Percentiles rank a stretch among this genome's conserved stretches.
Evolutionary conservation across 2,888 invertebrate species (phyloP).

Genomic region (Synanthedon formicaeformis): DNA sequence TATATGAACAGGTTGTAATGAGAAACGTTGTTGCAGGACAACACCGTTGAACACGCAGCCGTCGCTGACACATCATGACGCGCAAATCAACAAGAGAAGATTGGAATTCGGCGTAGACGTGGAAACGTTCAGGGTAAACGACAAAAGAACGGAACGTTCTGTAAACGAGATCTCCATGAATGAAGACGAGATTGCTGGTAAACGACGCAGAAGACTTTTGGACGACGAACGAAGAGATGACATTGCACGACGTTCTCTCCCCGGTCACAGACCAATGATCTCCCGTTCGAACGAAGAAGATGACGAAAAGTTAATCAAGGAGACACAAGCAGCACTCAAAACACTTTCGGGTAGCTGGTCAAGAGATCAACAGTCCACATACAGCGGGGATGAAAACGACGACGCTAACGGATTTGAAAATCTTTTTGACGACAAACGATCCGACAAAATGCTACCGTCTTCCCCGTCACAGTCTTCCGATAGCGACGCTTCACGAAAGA

Average conservation of each 20-base stretch:
- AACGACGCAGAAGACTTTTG: constrained; percentile 57
- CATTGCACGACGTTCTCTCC: constrained; percentile 30
- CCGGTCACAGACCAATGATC: constrained; percentile 44
- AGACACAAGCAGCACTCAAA: constrained; percentile 89
- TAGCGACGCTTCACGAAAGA: constrained; percentile 74
- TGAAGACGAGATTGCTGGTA: constrained; percentile 49
- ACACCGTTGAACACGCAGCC: constrained; percentile 67
- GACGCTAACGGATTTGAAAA: constrained; percentile 87
- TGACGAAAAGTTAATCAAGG: constrained; percentile 86
- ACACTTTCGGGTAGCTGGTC: constrained; percentile 90
- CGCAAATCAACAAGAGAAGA: constrained; percentile 77
- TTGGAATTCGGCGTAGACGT: constrained; percentile 73
- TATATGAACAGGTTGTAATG: neutral
- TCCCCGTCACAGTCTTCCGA: constrained; percentile 73
- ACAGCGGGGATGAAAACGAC: constrained; percentile 77
- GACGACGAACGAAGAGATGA: constrained; percentile 54
- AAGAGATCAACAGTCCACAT: constrained; percentile 73
- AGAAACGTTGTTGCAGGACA: constrained; percentile 52
- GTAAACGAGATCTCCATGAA: constrained; percentile 57
- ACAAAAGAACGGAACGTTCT: constrained; percentile 39
- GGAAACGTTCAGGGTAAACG: constrained; percentile 52
- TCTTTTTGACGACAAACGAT: constrained; percentile 85
- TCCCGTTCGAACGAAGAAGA: constrained; percentile 68
- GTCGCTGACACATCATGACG: constrained; percentile 47
- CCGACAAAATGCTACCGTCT: constrained; percentile 74